Conservation (phyloP, 2,113 vertebrate genomes). For the Sus scrofa region T2T-Sscrofa CM000822.6:2372001-2372500, state of each 20-base stretch:
- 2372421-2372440: constrained; percentile 37
- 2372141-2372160: neutral
- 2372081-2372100: neutral
- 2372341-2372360: neutral
- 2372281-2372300: neutral
- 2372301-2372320: neutral
- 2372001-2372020: neutral
- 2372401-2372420: neutral
- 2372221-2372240: neutral
- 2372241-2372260: neutral
- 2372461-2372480: neutral
- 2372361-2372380: constrained; percentile 15
- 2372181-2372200: neutral
- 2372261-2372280: neutral
- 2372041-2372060: neutral
- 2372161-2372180: neutral
- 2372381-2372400: constrained; percentile 24
- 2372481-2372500: neutral
- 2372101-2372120: neutral
- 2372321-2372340: neutral
- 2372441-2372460: constrained; percentile 31
- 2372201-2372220: neutral
- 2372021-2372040: neutral
- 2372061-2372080: neutral
- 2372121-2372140: neutral